phyloP scores from a whole-genome alignment of 2,888 invertebrate species.

The Tachystola acroxantha region DNA sequence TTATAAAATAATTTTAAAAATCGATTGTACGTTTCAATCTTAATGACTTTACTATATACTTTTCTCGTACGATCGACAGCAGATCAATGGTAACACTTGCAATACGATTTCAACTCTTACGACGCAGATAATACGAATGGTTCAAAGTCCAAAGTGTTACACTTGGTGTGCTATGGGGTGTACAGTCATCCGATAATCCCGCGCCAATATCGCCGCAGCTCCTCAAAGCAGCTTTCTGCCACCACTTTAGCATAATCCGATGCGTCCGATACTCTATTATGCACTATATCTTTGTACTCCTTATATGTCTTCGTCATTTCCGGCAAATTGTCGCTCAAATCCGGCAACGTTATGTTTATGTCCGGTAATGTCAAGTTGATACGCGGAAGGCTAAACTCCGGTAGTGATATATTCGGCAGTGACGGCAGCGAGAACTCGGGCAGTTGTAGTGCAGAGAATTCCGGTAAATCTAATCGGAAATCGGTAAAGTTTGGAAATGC shows the following conservation, averaged over 20 bases:
- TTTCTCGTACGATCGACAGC: too few species aligned
- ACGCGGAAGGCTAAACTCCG: constrained; percentile 27
- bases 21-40: too few species aligned
- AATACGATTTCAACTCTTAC: too few species aligned
- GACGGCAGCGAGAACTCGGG: constrained; percentile 32
- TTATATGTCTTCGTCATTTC: constrained; percentile 55
- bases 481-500: constrained; percentile 68
- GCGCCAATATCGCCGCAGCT: constrained; percentile 56
- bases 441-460: constrained; percentile 43
- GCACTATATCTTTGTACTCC: constrained; percentile 65
- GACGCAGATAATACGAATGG: too few species aligned
- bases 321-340: constrained; percentile 50
- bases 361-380: constrained; percentile 38
- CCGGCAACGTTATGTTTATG: constrained; percentile 49
- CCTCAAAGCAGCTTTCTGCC: constrained; percentile 71
- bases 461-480: constrained; percentile 57
- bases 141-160: too few species aligned
- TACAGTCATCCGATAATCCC: constrained; percentile 51
- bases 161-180: too few species aligned
- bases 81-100: too few species aligned
- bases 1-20: too few species aligned
- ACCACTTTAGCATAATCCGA: constrained; percentile 72
- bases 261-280: constrained; percentile 69
- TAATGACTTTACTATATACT: too few species aligned
- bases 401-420: constrained; percentile 41